Base-by-base conservation (phyloP, 1,140 invertebrate genomes). In the Drepana arcuata region DNA sequence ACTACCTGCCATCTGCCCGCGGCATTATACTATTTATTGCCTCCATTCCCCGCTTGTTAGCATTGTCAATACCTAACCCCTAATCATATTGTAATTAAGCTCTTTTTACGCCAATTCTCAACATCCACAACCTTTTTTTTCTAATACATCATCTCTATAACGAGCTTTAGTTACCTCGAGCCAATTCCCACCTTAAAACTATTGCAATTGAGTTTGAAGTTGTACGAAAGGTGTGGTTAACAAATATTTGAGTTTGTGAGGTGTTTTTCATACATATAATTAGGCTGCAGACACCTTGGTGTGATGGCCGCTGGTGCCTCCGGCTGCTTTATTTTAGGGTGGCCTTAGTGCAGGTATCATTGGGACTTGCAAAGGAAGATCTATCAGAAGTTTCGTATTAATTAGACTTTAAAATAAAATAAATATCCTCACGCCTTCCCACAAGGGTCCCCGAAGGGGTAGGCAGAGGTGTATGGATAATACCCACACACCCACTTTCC, bases 1-100 rank as follows among this genome's bases (percentile, higher is more conserved):
- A 56, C 50, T 52, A 10, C 2, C 6, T 26, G 10, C 48, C 72
- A 77, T 61, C 70, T 77, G 72, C 56, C 70, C 65, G 70, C 65
- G 67, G 69, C 66, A 65, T 47, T 63, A 62, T 54, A 64, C 60
- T 68, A 77, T 80, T 80, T 77, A 80, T 77, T 71, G 66, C 61
- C 52, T 54, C 64, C 65, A 74, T 74, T 66, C 58, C 60, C 46
- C 60, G 63, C 74, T 72, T 66, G 70, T 77, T 80, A 80, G 68
- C 70, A 73, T 75, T 65, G 54, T 66, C 49, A 63, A 48, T 45
- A 67, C 56, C 54, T 57, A 68, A 77, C 72, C 71, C 63, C 55
- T 70, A 77, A 80, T 80, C 72, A 77, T 80, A 70, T 65, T 55
- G 51, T 64, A 75, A 80, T 77, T 77, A 77, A n/a, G 68, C 52